These are phyloP conservation scores for Linepithema humile DNA, from an alignment of 1,140 invertebrate genomes.

Conservation along the genomic window DNA sequence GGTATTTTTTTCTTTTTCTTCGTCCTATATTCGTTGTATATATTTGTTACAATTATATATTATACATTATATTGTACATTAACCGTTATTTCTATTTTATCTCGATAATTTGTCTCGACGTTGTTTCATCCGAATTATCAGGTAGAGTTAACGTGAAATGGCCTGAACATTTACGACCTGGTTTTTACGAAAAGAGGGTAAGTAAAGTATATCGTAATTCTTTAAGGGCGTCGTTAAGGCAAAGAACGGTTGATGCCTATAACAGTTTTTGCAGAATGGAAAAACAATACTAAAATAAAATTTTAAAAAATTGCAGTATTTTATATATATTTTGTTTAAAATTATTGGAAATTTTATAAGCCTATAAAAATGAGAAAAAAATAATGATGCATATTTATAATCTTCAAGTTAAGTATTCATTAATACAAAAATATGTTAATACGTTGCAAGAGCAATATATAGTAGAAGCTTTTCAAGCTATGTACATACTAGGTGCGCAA, in stretches of 20 bases:
- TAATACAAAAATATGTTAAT: background rate
- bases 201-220: conserved; percentile 16
- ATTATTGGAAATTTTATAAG: background rate
- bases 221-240: background rate
- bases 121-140: conserved; percentile 40
- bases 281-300: background rate
- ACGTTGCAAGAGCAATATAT: background rate
- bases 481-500: too few relatives aligned
- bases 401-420: background rate
- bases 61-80: background rate
- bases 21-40: background rate
- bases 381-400: background rate
- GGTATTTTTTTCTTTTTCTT: background rate
- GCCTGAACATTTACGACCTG: conserved; percentile 15
- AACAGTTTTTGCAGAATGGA: background rate
- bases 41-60: conserved; percentile 16
- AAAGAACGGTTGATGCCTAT: background rate
- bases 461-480: background rate
- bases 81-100: conserved; percentile 39
- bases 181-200: conserved; percentile 15
- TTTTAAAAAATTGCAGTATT: background rate
- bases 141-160: conserved; percentile 52
- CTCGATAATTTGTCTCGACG: conserved; percentile 33
- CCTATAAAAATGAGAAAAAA: background rate
- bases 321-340: background rate